These are phyloP conservation scores for Trachurus trachurus DNA, from an alignment of 2,797 vertebrate genomes.

Conservation along the genomic window DNA sequence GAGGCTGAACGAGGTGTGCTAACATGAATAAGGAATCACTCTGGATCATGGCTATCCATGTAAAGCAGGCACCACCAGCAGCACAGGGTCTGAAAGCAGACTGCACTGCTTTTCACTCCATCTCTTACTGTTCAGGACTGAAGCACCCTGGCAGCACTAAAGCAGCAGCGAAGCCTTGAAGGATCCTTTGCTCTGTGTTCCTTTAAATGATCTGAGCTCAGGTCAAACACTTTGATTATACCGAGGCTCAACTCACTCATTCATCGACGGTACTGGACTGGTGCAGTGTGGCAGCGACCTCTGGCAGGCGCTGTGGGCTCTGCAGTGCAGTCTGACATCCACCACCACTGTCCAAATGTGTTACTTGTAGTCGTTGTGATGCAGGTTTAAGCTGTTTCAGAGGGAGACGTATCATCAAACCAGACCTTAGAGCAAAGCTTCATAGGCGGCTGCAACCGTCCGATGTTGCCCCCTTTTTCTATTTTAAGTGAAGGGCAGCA, in stretches of 20 bases:
- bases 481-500: slow-evolving; percentile 34
- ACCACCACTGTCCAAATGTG: neutral
- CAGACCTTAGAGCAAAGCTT: slow-evolving; percentile 4
- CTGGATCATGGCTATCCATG: slow-evolving; percentile 27
- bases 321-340: slow-evolving; percentile 28
- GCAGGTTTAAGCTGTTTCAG: neutral
- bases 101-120: slow-evolving; percentile 39
- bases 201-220: slow-evolving; percentile 31
- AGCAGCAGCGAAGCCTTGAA: slow-evolving; percentile 18
- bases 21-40: slow-evolving; percentile 9
- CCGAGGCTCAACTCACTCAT: neutral
- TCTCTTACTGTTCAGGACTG: slow-evolving; percentile 32
- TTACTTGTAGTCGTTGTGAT: neutral
- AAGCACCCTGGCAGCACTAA: slow-evolving; percentile 23
- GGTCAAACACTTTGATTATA: slow-evolving; percentile 34
- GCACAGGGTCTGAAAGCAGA: slow-evolving; percentile 1
- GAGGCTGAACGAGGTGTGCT: slow-evolving; percentile 19
- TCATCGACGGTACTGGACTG: neutral
- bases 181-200: slow-evolving; percentile 21
- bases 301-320: slow-evolving; percentile 56
- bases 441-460: slow-evolving; percentile 9
- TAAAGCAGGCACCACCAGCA: slow-evolving; percentile 30
- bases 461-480: neutral
- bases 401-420: slow-evolving; percentile 3
- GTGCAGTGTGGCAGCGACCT: slow-evolving; percentile 59